Base-by-base conservation (phyloP, 2,113 vertebrate species). In the Lamprotornis superbus region DNA sequence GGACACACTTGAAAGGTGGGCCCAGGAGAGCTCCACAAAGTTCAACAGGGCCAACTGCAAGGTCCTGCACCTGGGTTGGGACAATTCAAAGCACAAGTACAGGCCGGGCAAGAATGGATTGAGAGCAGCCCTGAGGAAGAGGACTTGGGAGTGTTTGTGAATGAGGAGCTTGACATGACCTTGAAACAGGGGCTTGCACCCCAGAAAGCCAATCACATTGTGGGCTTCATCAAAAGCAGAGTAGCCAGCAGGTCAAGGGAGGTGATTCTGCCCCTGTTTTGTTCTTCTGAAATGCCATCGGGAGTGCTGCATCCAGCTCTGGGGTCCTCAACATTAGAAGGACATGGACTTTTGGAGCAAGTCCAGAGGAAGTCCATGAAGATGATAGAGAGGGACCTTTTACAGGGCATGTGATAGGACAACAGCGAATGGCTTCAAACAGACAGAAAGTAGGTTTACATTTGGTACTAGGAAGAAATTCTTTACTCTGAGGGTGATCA, bases 1-100 rank as follows among this genome's bases (percentile, higher is more conserved):
- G 33, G 10, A 59, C 27, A 28, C 3, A 22, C 10, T 52, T 74
- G 37, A 74, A 56, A 57, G 1, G 21, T 37, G 44, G 22, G 27
- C 27, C 23, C 0, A 1, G 39, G 33, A 67, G 23, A 74, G 15
- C 5, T 44, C 23, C 18, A 9, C 0, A 0, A 59, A 44, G 12
- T 44, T 19, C 59, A 65, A 16, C 22, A 39, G 12, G 10, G 7
- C 27, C 18, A 65, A 9, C 37, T 81, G 44, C 52, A 74, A 59
- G 22, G 12, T 59, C 8, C 37, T 59, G 37, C 12, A 28, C 19
- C 18, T 44, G 23, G 15, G 10, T 1, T 67, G 23, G 37, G 37
- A 33, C 37, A 52, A 44, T 39, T 65, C 60, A 28, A 74, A 74
- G 77, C 18, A 74, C 27, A 74, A 59, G 14, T 44, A 65, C 22